Base-by-base conservation (phyloP, 2,888 invertebrate species). In the Coenonympha arcania region DNA sequence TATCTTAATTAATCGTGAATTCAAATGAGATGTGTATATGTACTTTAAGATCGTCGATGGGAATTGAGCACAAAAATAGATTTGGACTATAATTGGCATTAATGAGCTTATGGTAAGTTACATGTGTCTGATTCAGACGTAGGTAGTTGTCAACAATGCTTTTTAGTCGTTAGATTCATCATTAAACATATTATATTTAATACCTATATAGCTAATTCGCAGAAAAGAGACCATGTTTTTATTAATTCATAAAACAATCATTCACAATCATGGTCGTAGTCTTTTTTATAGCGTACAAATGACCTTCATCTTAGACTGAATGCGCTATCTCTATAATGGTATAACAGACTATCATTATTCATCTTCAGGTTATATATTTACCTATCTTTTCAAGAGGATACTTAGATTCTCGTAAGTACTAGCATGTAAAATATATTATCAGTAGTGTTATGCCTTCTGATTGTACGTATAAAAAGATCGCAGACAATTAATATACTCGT, bases 101-200 rank as follows among this genome's bases (percentile, higher is more conserved):
- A 66, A 68, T 77, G 73, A 69, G 71, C 66, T 59, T 70, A 79
- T 79, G 85, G 85, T 86, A 86, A 86, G 85, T 86, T 77, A 72
- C 74, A 74, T 76, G 75, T 78, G 64, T 72, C 69, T 69, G 68
- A 70, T 67, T 64, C 65, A 71, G 71, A 74, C 64, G 61, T 81
- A 81, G 83, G 82, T 79, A 55, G 70, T 76, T 74, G 69, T 72
- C 68, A 72, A 77, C 62, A 66, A 65, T 70, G 79, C 79, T 82
- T 83, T 69, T 78, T 85, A 84, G 82, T 69, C 53, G 63, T 71
- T 84, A 84, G 83, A 76, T 63, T 69, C 75, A 79, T 82, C 78
- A 80, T 76, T 73, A 73, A 80, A 68, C 59, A 68, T 65, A n/a
- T n/a, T 65, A n/a, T n/a, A n/a, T n/a, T n/a, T n/a, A n/a, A n/a